Evolutionary conservation across 2,888 invertebrate species (phyloP), one percentile per base, ranked within the genome.

Genomic region (Hypomecis atomaria): DNA sequence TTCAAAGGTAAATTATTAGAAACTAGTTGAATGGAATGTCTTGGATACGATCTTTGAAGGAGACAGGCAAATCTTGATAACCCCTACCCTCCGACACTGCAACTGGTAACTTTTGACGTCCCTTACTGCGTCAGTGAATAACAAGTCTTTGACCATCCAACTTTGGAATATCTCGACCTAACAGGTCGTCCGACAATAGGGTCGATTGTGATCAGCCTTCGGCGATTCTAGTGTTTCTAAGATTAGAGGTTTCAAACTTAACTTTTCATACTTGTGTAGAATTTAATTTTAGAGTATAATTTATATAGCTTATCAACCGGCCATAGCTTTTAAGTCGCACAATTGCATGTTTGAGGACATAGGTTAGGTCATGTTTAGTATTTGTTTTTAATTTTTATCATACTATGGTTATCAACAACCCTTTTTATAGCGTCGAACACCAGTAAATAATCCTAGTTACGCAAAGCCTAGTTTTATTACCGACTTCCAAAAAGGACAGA

Each of bases 1-100:
- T 57, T 65, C 65, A 65, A 65, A 65, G 64, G 59, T 52, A 60
- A 65, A 65, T 65, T 60, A 60, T 65, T 57, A 57, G 57, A 60
- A 65, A 65, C 65, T 65, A 65, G 60, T 65, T 65, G 57, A 60
- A 65, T 60, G 38, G 60, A 65, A 65, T 59, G 60, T 53, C 57
- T 60, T 43, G 38, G 65, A 53, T 65, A 60, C 53, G 60, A 65
- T 65, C 65, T 65, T 60, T 60, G 56, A 60, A 56, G 65, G 64
- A 58, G 63, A 37, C 45, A 55, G 38, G 47, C 54, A n/a, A 49
- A 65, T 59, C 65, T 65, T 57, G 65, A 65, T 60, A 60, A 60
- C 43, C 42, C 23, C 9, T 23, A 42, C 47, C 56, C 60, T 59
- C 52, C 49, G 45, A 57, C 49, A 50, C 47, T 65, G 65, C 65